Evolutionary conservation across 2,888 invertebrate genomes (phyloP), one percentile per base, ranked within the genome.

Genomic region (Carabus problematicus): DNA sequence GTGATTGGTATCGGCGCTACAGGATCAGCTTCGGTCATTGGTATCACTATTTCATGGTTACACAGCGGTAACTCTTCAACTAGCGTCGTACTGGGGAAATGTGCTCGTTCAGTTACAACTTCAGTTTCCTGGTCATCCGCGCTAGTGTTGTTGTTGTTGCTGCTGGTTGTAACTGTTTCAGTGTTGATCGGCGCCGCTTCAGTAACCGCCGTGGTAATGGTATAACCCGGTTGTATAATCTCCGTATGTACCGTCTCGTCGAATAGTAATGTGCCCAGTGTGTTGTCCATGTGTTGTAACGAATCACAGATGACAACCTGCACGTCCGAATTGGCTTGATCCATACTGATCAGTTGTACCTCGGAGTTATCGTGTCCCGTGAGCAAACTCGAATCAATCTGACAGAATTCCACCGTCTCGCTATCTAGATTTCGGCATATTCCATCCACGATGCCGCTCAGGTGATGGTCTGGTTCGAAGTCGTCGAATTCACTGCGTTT

Each of bases 381-480:
- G 18, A 66, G 58, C n/a, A 66, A 41, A 39, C 14, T 39, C 3
- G 40, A 8, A 40, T 39, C 56, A 6, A 12, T 12, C 29, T 56
- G 56, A 29, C 29, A 29, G 12, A 29, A 56, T 18, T 39, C 29
- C 12, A 42, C 8, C 56, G 40, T 64, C 19, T 55, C 45, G 14
- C 8, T 42, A 61, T 62, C 47, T n/a, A 49, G 19, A 40, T 69
- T 56, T 11, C 55, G 59, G n/a, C 61, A 54, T 18, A 69, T 69
- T 40, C 43, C 62, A 12, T 69, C 69, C 16, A 69, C 69, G 45
- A 62, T 62, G n/a, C 55, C 62, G 16, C 61, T 69, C 0, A 69
- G 52, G 11, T 45, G 43, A 12, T 61, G 54, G 19, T 69, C 62
- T 18, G 49, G 59, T 62, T 69, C 68, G 41, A 40, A 52, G 14